Evolutionary conservation across 2,797 vertebrate genomes (phyloP).

Genomic region (Chromobotia macracanthus): DNA sequence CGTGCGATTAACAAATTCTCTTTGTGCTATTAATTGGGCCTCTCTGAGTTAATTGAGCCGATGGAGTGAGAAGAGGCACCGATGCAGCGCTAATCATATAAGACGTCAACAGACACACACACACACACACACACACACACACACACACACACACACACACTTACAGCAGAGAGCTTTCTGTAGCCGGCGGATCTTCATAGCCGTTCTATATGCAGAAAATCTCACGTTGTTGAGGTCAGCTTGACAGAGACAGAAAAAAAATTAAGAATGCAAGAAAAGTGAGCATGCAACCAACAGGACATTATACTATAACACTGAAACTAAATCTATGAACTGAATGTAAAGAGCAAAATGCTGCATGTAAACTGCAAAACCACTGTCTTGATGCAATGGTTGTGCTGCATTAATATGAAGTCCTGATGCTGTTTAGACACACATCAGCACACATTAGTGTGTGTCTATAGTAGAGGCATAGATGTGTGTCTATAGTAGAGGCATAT

Average conservation of each 20-base stretch:
- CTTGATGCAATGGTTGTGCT: too few species aligned
- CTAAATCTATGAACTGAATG: background rate
- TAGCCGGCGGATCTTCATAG: slow-evolving; percentile 96
- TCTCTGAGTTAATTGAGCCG: slow-evolving; percentile 43
- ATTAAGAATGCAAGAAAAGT: slow-evolving; percentile 5
- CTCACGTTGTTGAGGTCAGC: slow-evolving; percentile 96
- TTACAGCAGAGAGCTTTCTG: slow-evolving; percentile 96
- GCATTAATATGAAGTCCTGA: too few species aligned
- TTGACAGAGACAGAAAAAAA: slow-evolving; percentile 68
- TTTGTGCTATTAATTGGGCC: slow-evolving; percentile 37
- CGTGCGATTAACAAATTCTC: background rate
- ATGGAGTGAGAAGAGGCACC: slow-evolving; percentile 23
- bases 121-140: background rate
- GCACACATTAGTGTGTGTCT: too few species aligned
- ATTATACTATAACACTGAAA: background rate
- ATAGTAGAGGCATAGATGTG: too few species aligned
- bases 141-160: slow-evolving; percentile 15
- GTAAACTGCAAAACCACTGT: too few species aligned
- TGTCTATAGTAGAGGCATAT: too few species aligned
- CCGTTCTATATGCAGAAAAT: slow-evolving; percentile 96
- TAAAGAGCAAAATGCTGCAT: background rate
- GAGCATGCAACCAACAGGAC: background rate
- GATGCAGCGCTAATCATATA: slow-evolving; percentile 40
- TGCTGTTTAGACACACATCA: too few species aligned
- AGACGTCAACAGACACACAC: slow-evolving; percentile 3